phyloP scores from a whole-genome alignment of 30 jellyfish, hydroid and myxozoan species.

The Sanderia malayensis region DNA sequence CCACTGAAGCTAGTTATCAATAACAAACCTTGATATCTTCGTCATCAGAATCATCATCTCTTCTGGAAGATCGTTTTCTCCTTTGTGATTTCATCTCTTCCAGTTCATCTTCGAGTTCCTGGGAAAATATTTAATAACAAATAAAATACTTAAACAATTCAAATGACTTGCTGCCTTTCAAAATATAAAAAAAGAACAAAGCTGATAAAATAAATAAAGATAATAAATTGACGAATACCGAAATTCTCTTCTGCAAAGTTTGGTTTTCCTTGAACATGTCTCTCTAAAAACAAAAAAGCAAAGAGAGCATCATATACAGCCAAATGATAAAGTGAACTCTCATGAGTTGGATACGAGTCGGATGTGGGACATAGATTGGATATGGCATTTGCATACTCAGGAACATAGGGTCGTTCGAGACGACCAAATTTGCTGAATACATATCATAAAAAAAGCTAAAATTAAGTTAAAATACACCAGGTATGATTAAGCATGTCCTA shows the following conservation, averaged over 20 bases:
- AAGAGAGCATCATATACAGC: no score
- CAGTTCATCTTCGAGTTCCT: constrained; percentile 61
- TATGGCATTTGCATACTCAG: no score
- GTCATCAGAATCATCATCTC: constrained; percentile 55
- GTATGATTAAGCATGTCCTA: no score
- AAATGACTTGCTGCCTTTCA: neutral
- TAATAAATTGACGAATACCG: constrained; percentile 12
- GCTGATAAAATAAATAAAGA: neutral
- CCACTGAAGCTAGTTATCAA: no score
- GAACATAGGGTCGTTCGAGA: no score
- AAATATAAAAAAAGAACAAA: neutral
- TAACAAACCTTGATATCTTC: neutral
- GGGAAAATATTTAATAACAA: neutral
- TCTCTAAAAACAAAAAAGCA: constrained; percentile 26
- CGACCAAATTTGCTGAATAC: no score
- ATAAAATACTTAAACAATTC: neutral
- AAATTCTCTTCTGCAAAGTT: constrained; percentile 32
- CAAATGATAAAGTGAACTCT: no score
- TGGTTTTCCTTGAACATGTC: constrained; percentile 47
- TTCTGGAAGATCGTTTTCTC: constrained; percentile 43
- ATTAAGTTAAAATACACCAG: no score
- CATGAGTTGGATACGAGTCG: no score
- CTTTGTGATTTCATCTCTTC: constrained; percentile 39
- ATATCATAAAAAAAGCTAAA: no score
- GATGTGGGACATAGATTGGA: no score